phyloP scores from a whole-genome alignment of 2,113 vertebrate species.

The Hemichromis elongatus region DNA sequence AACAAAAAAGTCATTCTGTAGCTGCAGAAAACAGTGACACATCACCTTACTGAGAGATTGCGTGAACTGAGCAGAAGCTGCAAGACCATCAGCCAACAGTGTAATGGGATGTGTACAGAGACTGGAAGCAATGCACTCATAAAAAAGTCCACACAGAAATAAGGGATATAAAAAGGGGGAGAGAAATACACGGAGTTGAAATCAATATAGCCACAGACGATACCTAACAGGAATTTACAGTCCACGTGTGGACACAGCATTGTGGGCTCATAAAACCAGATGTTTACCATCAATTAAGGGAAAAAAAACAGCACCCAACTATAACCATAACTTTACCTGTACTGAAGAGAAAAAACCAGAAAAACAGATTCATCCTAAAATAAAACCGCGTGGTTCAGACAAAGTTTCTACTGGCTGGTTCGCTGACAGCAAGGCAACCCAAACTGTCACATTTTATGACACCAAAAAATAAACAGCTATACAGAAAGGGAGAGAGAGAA shows the following conservation, averaged over 20 bases:
- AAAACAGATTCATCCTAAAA: slow-evolving; percentile 11
- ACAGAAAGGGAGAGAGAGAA: background rate
- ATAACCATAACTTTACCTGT: slow-evolving; percentile 9
- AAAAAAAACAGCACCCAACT: background rate
- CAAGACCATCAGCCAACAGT: background rate
- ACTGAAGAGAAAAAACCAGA: background rate
- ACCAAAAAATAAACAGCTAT: slow-evolving; percentile 10
- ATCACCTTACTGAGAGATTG: background rate
- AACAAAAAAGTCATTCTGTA: background rate
- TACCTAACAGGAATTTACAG: slow-evolving; percentile 28
- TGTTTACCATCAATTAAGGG: slow-evolving; percentile 48
- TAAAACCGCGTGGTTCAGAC: background rate
- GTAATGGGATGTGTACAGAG: background rate
- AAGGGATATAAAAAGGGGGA: background rate
- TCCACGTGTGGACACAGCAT: background rate
- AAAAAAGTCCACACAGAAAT: slow-evolving; percentile 8
- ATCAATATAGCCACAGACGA: slow-evolving; percentile 30
- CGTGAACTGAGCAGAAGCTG: background rate
- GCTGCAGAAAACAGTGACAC: background rate
- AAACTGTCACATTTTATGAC: slow-evolving; percentile 40
- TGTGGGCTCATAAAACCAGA: slow-evolving; percentile 33
- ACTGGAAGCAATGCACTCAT: slow-evolving; percentile 5
- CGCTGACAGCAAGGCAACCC: slow-evolving; percentile 9
- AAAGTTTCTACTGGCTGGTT: slow-evolving; percentile 3
- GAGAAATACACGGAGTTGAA: slow-evolving; percentile 15